Percentiles rank a stretch among this genome's conserved stretches.
Conservation (phyloP, 2,797 vertebrate species). For the Rhodeus uyekii region DNA sequence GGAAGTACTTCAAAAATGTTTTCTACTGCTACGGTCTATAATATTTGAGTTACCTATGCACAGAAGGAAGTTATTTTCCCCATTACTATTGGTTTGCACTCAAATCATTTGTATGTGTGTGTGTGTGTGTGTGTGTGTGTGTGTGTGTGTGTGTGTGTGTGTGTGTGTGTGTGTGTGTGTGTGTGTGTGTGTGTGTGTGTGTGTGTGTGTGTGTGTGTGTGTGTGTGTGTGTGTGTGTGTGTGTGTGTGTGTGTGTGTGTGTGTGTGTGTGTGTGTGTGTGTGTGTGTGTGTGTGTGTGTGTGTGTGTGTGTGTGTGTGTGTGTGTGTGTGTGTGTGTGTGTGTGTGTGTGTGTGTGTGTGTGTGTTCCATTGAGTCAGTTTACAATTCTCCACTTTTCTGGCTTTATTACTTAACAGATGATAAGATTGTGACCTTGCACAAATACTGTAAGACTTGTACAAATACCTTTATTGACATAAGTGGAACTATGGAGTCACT, state of each 20-base stretch:
- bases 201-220: too few relatives aligned
- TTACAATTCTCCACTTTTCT: not conserved
- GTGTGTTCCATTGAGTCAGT: not conserved
- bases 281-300: too few relatives aligned
- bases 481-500: not conserved
- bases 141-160: too few relatives aligned
- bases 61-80: not conserved
- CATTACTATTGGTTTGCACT: not conserved
- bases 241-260: too few relatives aligned
- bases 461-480: not conserved
- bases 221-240: too few relatives aligned
- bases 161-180: too few relatives aligned
- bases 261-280: too few relatives aligned
- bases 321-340: too few relatives aligned
- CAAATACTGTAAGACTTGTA: conserved; percentile 2
- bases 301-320: too few relatives aligned
- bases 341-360: not conserved
- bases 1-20: not conserved
- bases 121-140: too few relatives aligned
- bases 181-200: too few relatives aligned
- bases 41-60: not conserved
- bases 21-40: not conserved
- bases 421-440: not conserved
- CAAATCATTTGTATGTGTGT: too few relatives aligned
- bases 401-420: not conserved